Evolutionary conservation across 2,113 vertebrate species (phyloP).

Genomic region (Felis catus): F.catus_Fca126_mat1.0 CM031423.1:67069501-67070000

Average conservation of each 20-base stretch:
- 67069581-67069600: background rate
- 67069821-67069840: background rate
- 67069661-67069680: background rate
- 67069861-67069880: conserved; percentile 8
- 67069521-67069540: background rate
- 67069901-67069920: background rate
- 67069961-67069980: background rate
- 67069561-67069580: background rate
- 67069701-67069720: background rate
- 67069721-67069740: background rate
- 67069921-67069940: background rate
- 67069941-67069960: background rate
- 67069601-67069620: conserved; percentile 10
- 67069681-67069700: background rate
- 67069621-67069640: conserved; percentile 10
- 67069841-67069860: background rate
- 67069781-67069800: background rate
- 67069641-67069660: background rate
- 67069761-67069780: background rate
- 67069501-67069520: background rate
- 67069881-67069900: background rate
- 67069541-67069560: background rate
- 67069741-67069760: background rate
- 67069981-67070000: background rate
- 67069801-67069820: background rate